These are phyloP conservation scores for Ochotona curzoniae DNA, from an alignment of 2,113 vertebrate species.

Conservation along the genomic window DNA sequence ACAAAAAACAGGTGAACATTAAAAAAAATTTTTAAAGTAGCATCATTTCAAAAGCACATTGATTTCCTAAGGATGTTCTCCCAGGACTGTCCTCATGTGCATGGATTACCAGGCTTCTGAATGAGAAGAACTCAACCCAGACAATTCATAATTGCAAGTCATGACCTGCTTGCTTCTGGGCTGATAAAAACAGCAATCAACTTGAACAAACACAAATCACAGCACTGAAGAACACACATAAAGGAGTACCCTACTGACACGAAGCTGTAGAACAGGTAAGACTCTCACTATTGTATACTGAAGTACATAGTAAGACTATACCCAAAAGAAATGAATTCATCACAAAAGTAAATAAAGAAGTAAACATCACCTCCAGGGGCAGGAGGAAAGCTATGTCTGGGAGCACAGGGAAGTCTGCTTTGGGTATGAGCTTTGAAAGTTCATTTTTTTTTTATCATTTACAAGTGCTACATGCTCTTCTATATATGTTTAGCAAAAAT, in stretches of 20 bases:
- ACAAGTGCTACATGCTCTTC: not conserved
- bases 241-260: not conserved
- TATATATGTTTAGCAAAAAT: not conserved
- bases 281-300: not conserved
- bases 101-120: not conserved
- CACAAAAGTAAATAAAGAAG: not conserved
- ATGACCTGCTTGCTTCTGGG: not conserved
- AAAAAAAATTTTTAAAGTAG: not conserved
- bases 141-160: conserved; percentile 1
- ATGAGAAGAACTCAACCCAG: conserved; percentile 4
- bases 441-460: conserved; percentile 33
- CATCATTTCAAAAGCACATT: not conserved
- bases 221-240: not conserved
- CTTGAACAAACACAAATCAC: not conserved
- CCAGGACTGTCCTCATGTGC: not conserved
- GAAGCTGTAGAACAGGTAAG: conserved; percentile 9
- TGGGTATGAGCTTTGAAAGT: not conserved
- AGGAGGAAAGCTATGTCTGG: not conserved
- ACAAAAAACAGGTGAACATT: no score
- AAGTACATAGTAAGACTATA: not conserved
- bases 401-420: not conserved
- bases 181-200: not conserved
- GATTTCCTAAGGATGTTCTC: not conserved
- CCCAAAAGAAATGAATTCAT: not conserved
- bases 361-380: not conserved